Conservation (phyloP, 2,888 invertebrate genomes). For the Dryadula phaetusa region DNA sequence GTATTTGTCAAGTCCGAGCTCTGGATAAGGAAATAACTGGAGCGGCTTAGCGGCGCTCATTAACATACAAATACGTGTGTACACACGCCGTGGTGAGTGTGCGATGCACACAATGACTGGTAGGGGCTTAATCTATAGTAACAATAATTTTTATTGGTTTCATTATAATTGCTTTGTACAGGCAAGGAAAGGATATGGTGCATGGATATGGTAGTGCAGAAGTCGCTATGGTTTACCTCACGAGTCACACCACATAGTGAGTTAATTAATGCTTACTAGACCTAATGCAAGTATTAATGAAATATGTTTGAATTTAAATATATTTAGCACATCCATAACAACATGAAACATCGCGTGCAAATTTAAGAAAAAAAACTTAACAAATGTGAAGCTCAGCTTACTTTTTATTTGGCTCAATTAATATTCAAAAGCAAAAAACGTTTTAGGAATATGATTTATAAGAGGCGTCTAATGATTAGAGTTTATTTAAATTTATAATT, state of each 20-base stretch:
- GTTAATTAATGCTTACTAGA: not conserved
- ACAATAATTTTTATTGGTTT: not conserved
- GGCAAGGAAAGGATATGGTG: too few species aligned
- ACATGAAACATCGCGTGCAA: conserved; percentile 14
- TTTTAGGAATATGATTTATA: conserved; percentile 17
- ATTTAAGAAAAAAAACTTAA: conserved; percentile 3
- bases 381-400: conserved; percentile 10
- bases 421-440: conserved; percentile 16
- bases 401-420: conserved; percentile 6
- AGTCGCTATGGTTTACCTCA: not conserved
- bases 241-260: too few species aligned
- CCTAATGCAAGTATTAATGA: not conserved
- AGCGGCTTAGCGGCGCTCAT: conserved; percentile 16
- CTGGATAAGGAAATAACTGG: conserved; percentile 21
- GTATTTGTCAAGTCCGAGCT: conserved; percentile 3
- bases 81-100: too few species aligned
- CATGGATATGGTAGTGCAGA: too few species aligned
- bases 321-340: not conserved
- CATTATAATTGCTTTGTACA: not conserved
- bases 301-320: not conserved
- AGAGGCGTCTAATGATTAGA: conserved; percentile 8
- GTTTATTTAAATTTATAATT: conserved; percentile 18
- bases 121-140: not conserved
- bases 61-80: not conserved
- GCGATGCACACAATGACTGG: too few species aligned